Percentiles rank a stretch among this genome's conserved stretches.
These are phyloP conservation scores for Trialeurodes vaporariorum DNA, from an alignment of 1,140 invertebrate species.

Conservation along the genomic window DNA sequence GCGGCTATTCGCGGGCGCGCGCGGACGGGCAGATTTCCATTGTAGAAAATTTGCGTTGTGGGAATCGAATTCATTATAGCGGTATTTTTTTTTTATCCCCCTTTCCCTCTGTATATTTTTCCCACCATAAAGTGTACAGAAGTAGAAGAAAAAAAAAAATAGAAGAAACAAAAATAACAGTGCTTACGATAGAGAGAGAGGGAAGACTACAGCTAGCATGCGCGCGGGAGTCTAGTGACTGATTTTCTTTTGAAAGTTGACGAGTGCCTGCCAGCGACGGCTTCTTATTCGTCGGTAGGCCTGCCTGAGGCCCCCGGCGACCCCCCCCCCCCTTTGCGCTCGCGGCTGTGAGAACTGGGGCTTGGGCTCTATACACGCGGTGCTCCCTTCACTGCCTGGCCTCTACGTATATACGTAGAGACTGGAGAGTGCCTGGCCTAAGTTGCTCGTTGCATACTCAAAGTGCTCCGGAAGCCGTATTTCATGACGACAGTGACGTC, in stretches of 20 bases:
- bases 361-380: too few species aligned
- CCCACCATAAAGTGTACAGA: background rate
- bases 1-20: background rate
- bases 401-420: too few species aligned
- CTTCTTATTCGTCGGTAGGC: too few species aligned
- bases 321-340: too few species aligned
- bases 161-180: slow-evolving; percentile 1
- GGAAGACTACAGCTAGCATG: background rate
- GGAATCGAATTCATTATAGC: background rate
- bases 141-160: too few species aligned
- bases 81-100: background rate
- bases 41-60: background rate
- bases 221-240: background rate
- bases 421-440: too few species aligned
- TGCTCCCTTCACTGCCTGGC: too few species aligned
- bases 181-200: too few species aligned
- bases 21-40: background rate
- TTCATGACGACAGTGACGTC: background rate
- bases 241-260: background rate
- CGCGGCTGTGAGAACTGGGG: background rate
- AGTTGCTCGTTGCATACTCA: background rate
- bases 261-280: too few species aligned
- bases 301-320: background rate
- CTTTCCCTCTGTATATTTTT: too few species aligned
- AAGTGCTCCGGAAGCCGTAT: background rate